Evolutionary conservation across 2,113 vertebrate species (phyloP).

Genomic region (Pheucticus melanocephalus): DNA sequence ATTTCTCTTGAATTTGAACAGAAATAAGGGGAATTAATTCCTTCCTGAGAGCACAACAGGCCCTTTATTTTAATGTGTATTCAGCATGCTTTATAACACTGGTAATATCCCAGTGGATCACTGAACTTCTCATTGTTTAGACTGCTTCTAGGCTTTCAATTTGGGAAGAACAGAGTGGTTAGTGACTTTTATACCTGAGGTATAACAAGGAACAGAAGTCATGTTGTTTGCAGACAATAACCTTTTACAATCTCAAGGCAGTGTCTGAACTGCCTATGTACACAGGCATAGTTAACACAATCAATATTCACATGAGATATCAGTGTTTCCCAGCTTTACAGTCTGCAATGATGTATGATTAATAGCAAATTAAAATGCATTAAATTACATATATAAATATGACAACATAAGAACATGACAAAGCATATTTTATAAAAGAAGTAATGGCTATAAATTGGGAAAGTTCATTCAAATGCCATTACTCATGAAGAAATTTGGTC

Average conservation of each 20-base stretch:
- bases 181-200: background rate
- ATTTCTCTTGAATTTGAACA: background rate
- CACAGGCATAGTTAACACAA: background rate
- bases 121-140: background rate
- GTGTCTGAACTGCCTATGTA: background rate
- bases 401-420: background rate
- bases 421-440: constrained; percentile 5
- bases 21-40: background rate
- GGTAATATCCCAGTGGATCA: background rate
- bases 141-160: background rate
- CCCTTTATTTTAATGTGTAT: background rate
- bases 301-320: background rate
- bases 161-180: background rate
- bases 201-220: background rate
- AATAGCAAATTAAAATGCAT: background rate
- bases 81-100: background rate
- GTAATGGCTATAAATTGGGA: background rate
- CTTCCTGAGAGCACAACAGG: background rate
- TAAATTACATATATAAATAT: background rate
- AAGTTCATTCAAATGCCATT: constrained; percentile 32
- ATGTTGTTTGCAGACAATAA: background rate
- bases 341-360: background rate
- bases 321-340: background rate
- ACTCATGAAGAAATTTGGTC: constrained; percentile 29
- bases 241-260: background rate